Evolutionary conservation across 2,888 invertebrate species (phyloP), one percentile per base, ranked within the genome.

Genomic region (Dascillus cervinus): DNA sequence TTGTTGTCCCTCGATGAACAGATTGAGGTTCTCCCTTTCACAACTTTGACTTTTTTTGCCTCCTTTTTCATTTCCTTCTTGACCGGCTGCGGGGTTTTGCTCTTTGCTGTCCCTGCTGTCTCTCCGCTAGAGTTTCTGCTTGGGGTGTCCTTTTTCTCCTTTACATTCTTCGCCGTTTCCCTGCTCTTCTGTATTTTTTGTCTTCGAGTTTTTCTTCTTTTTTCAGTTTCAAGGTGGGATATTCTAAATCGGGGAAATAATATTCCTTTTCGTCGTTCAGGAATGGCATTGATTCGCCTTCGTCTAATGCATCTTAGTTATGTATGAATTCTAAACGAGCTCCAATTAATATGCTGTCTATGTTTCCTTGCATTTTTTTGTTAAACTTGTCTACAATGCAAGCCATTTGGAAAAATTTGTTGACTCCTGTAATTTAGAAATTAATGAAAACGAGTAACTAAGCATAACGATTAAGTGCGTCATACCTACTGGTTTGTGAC

Each of bases 401-500:
- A 5, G 75, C 69, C 78, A 81, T 80, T 56, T 79, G 77, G 51
- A 81, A 81, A 55, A 79, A 75, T 49, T 72, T 68, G 50, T 71
- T 72, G 14, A 74, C 64, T 37, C 74, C 74, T 75, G 49, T 25
- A 57, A 58, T 37, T 52, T 37, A 43, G 22, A 30, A 13, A 14
- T 8, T 24, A 24, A 8, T 22, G 9, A 17, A 10, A 13, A 15
- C 28, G 17, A 26, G 10, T 13, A 31, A 4, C 3, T 10, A 13
- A 34, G 2, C 1, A 32, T 11, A 14, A n/a, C n/a, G n/a, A n/a
- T n/a, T n/a, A n/a, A n/a, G n/a, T n/a, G 17, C 24, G 28, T 66
- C 55, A 67, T 69, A 69, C 81, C 80, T 23, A 77, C 76, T 30
- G 80, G 80, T 54, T 79, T 79, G 37, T 79, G 70, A 0, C 75